A percentile compares a stretch with the other conserved stretches of the same genome.
Evolutionary conservation across 2,113 vertebrate species (phyloP).

Genomic region (Pelodiscus sinensis): DNA sequence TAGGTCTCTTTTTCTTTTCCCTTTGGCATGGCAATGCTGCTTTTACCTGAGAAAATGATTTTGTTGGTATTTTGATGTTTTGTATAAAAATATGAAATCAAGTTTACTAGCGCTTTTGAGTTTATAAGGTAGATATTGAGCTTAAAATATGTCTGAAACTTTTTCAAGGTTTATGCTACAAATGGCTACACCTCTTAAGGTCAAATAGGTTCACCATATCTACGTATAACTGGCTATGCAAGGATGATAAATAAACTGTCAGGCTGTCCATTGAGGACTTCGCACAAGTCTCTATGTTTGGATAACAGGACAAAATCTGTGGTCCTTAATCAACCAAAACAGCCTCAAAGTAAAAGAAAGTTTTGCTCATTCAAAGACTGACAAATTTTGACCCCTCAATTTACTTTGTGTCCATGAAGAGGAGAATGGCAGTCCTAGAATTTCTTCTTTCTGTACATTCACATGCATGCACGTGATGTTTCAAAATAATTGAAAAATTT

Average conservation of each 20-base stretch:
- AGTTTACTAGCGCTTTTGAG: neutral
- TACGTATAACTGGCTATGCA: neutral
- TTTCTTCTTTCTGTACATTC: neutral
- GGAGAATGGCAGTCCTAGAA: neutral
- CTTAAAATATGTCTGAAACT: neutral
- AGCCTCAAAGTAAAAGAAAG: neutral
- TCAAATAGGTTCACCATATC: neutral
- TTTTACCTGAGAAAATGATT: neutral
- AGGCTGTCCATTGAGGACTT: neutral
- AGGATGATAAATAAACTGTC: neutral
- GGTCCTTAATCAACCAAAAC: neutral
- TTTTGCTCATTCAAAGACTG: neutral
- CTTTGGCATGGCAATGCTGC: neutral
- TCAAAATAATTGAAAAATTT: neutral
- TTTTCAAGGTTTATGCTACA: neutral
- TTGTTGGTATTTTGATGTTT: neutral
- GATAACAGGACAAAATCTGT: neutral
- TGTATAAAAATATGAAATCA: neutral
- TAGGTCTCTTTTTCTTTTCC: neutral
- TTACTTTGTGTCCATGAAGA: neutral
- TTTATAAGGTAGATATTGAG: neutral
- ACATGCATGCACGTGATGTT: fast-evolving
- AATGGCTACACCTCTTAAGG: neutral
- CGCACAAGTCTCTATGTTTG: neutral
- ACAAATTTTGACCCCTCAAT: neutral